phyloP scores from a whole-genome alignment of 2,113 vertebrate species.

The Corydoras maculifer region DNA sequence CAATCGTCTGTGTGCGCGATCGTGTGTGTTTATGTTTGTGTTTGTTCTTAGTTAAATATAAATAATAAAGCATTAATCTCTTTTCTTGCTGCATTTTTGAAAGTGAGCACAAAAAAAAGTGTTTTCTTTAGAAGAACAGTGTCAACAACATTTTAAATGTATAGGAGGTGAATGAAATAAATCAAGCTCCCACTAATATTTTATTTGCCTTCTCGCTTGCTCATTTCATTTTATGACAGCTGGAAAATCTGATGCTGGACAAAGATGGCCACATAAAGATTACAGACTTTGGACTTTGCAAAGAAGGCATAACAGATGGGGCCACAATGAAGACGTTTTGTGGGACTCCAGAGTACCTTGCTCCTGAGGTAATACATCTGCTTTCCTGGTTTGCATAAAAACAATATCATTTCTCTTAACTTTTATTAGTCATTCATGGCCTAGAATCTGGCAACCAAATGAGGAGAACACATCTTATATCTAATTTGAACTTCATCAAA shows the following conservation, averaged over 20 bases:
- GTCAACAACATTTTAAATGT: too few species aligned
- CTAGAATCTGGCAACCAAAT: background rate
- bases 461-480: background rate
- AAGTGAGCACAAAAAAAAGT: too few species aligned
- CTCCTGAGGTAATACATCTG: slow-evolving; percentile 74
- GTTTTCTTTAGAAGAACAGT: too few species aligned
- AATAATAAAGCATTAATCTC: too few species aligned
- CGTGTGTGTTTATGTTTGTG: too few species aligned
- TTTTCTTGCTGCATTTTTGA: background rate
- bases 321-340: slow-evolving; percentile 96
- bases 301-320: slow-evolving; percentile 85
- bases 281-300: slow-evolving; percentile 90
- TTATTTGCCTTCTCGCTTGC: background rate
- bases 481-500: background rate
- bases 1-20: too few species aligned
- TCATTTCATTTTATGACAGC: slow-evolving; percentile 53
- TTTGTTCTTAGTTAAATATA: too few species aligned
- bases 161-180: background rate
- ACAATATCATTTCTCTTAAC: background rate
- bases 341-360: slow-evolving; percentile 88
- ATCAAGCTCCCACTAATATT: background rate
- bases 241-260: slow-evolving; percentile 95
- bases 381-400: background rate
- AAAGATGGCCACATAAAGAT: slow-evolving; percentile 95
- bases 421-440: background rate